Conservation (phyloP, 2,797 vertebrate species). For the Premnoplex brunnescens region DNA sequence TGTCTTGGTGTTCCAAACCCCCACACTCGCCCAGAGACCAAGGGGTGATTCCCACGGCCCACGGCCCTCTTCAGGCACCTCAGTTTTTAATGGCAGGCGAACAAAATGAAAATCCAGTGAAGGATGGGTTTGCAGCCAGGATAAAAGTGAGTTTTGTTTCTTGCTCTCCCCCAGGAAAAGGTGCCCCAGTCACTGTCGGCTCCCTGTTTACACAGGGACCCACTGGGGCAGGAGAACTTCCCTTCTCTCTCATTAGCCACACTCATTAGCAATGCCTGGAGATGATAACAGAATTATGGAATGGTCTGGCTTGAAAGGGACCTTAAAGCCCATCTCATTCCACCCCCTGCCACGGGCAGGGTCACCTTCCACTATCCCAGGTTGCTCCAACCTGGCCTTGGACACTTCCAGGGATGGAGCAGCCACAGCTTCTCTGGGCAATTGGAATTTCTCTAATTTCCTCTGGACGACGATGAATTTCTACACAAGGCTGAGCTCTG, state of each 20-base stretch:
- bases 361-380: background rate
- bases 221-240: background rate
- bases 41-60: background rate
- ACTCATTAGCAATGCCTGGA: background rate
- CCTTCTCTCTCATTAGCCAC: background rate
- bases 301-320: background rate
- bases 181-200: background rate
- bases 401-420: background rate
- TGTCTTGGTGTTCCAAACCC: background rate
- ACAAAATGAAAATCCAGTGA: background rate
- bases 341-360: background rate
- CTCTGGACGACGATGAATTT: background rate
- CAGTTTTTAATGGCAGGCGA: background rate
- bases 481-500: background rate
- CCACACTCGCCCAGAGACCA: accelerated
- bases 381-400: background rate
- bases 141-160: background rate
- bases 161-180: background rate
- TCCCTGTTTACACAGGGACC: background rate
- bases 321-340: background rate
- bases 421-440: background rate
- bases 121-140: background rate
- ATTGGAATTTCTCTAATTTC: background rate
- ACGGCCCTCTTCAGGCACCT: background rate
- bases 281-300: background rate